phyloP scores from a whole-genome alignment of 1,140 invertebrate genomes.

The Saccostrea glomerata region DNA sequence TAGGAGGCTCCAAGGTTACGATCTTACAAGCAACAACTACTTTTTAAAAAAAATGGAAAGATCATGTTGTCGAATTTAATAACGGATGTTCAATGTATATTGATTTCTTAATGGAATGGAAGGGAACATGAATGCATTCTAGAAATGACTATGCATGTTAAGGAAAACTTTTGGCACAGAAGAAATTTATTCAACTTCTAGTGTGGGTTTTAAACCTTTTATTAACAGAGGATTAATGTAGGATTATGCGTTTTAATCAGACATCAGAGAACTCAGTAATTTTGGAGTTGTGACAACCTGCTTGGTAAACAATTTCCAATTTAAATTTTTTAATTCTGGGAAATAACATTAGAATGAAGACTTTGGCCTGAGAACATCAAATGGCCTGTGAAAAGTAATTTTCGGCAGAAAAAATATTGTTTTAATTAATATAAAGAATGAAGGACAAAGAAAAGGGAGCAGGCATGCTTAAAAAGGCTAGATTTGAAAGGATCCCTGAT shows the following conservation, averaged over 20 bases:
- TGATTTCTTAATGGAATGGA: constrained; percentile 13
- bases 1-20: constrained; percentile 41
- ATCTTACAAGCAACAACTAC: constrained; percentile 19
- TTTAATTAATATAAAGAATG: neutral
- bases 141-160: neutral
- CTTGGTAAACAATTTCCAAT: neutral
- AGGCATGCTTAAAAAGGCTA: constrained; percentile 52
- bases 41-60: neutral
- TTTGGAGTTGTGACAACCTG: constrained; percentile 13
- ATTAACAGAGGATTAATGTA: constrained; percentile 28
- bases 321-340: neutral
- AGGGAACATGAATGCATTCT: neutral
- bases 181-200: neutral
- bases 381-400: neutral
- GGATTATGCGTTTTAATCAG: neutral
- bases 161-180: neutral
- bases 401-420: neutral
- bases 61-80: neutral
- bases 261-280: neutral
- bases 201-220: constrained; percentile 8
- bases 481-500: constrained; percentile 43
- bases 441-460: constrained; percentile 6
- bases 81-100: constrained; percentile 3
- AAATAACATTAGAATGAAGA: neutral
- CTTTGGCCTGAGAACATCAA: neutral